Conservation (phyloP, 2,113 vertebrate species). For the Cranoglanis bouderius region DNA sequence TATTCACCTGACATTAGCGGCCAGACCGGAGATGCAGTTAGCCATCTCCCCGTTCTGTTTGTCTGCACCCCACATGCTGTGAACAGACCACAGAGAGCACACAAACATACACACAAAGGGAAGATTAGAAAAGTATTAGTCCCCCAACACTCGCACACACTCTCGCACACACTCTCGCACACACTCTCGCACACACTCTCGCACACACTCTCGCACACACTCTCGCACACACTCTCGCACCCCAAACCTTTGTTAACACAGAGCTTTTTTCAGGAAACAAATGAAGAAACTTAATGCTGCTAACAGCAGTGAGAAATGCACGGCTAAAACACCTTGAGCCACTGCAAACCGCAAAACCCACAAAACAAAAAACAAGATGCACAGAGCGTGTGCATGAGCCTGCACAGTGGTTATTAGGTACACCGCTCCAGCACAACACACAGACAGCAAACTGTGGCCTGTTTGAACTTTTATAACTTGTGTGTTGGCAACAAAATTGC, state of each 20-base stretch:
- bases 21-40: slow-evolving; percentile 77
- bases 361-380: slow-evolving; percentile 5
- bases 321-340: slow-evolving; percentile 24
- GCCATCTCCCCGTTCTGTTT: slow-evolving; percentile 78
- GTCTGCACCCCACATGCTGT: slow-evolving; percentile 79
- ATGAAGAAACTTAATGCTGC: slow-evolving; percentile 19
- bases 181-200: too few relatives aligned
- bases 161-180: not conserved
- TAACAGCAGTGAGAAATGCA: slow-evolving; percentile 23
- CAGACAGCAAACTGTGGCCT: slow-evolving; percentile 36
- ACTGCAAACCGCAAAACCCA: not conserved
- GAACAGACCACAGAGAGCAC: slow-evolving; percentile 73
- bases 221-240: not conserved
- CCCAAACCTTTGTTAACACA: slow-evolving; percentile 42
- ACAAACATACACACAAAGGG: slow-evolving; percentile 48
- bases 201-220: not conserved
- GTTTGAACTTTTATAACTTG: not conserved
- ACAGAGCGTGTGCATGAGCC: slow-evolving; percentile 34
- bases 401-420: slow-evolving; percentile 63
- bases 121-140: slow-evolving; percentile 44
- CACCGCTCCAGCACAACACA: slow-evolving; percentile 60
- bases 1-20: slow-evolving; percentile 78
- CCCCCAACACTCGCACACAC: not conserved
- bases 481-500: not conserved
- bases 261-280: not conserved